These are phyloP conservation scores for Riptortus pedestris DNA, from an alignment of 1,140 invertebrate genomes.

Conservation along the genomic window DNA sequence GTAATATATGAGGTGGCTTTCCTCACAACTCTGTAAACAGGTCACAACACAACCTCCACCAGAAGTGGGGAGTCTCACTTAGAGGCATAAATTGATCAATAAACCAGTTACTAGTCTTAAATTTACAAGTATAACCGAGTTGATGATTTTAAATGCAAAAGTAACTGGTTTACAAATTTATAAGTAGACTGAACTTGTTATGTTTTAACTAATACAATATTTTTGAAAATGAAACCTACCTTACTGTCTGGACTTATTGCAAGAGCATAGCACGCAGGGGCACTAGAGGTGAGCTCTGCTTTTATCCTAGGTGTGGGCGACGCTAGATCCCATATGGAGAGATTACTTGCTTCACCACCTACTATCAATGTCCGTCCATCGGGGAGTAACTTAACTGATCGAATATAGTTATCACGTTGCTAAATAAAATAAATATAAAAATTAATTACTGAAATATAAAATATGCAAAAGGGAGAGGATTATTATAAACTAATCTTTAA, in stretches of 20 bases:
- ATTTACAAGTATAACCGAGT: no score
- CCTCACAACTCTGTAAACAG: no score
- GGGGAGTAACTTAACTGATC: constrained; percentile 91
- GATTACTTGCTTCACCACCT: constrained; percentile 89
- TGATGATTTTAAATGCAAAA: no score
- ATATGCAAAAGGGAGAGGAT: background rate
- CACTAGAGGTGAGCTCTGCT: constrained; percentile 85
- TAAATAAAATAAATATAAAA: constrained; percentile 36
- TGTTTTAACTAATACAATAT: no score
- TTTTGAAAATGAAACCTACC: constrained; percentile 40
- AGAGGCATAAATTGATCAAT: no score
- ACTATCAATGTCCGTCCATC: constrained; percentile 93
- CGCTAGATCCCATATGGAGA: constrained; percentile 93
- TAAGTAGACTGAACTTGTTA: no score
- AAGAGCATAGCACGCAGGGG: constrained; percentile 93
- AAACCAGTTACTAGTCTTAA: no score
- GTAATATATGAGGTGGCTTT: no score
- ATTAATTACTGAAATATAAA: constrained; percentile 8
- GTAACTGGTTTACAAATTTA: no score
- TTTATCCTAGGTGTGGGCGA: constrained; percentile 77
- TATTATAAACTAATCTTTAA: background rate
- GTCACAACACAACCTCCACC: no score
- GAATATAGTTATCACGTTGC: constrained; percentile 93
- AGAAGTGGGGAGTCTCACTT: no score
- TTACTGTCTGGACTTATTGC: constrained; percentile 94